These are phyloP conservation scores for Drosophila nr. fundita DNA, from an alignment of 2,888 invertebrate species.

Conservation along the genomic window DNA sequence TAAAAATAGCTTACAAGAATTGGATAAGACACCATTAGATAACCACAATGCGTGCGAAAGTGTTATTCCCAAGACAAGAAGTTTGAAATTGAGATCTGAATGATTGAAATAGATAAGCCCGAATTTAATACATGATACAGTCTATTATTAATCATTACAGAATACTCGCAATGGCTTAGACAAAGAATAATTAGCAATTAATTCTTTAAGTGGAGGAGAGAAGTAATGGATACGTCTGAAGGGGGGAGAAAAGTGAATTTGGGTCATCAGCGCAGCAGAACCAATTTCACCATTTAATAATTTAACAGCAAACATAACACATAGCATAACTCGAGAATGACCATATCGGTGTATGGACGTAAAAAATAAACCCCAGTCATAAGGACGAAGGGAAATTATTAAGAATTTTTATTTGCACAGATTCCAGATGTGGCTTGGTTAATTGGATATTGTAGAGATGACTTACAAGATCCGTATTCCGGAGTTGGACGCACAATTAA, in stretches of 20 bases:
- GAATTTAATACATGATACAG: background rate
- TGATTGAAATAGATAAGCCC: background rate
- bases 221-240: background rate
- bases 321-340: background rate
- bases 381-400: background rate
- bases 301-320: background rate
- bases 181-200: background rate
- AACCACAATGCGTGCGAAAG: background rate
- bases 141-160: background rate
- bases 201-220: background rate
- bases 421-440: background rate
- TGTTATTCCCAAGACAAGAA: background rate
- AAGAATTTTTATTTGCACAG: background rate
- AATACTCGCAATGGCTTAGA: background rate
- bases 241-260: background rate
- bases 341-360: background rate
- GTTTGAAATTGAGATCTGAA: background rate
- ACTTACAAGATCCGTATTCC: background rate
- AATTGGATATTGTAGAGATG: background rate
- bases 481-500: background rate
- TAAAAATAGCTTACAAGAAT: background rate
- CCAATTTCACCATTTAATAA: background rate
- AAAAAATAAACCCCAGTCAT: background rate
- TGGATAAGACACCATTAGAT: background rate
- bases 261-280: background rate